Conservation (phyloP, 2,113 vertebrate species). For the Crotophaga sulcirostris region DNA sequence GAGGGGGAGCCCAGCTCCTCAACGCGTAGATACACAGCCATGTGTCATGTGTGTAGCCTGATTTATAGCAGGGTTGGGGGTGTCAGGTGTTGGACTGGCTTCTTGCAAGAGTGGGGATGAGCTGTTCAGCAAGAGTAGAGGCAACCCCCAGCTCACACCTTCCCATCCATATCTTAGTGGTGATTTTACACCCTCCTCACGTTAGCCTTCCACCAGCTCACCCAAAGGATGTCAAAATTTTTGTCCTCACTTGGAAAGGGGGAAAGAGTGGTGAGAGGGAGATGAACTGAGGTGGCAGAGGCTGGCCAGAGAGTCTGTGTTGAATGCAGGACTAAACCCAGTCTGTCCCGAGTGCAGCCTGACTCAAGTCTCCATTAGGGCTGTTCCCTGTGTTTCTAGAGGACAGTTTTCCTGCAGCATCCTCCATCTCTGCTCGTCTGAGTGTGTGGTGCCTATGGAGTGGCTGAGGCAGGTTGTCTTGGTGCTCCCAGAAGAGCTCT, state of each 20-base stretch:
- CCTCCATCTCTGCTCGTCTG: neutral
- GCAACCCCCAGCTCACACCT: neutral
- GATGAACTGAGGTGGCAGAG: neutral
- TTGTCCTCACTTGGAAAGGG: neutral
- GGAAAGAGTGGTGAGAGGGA: neutral
- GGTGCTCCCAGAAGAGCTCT: neutral
- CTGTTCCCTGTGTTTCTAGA: accelerated
- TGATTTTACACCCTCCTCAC: neutral
- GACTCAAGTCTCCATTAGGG: neutral
- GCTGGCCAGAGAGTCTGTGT: neutral
- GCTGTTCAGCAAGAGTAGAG: neutral
- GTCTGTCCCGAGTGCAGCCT: neutral
- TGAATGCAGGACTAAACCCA: neutral
- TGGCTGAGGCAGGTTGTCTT: neutral
- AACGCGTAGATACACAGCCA: neutral
- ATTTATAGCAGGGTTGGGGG: neutral
- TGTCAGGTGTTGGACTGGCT: neutral
- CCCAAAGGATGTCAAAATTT: neutral
- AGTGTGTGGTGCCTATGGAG: neutral
- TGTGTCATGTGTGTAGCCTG: neutral
- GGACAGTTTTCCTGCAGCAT: neutral
- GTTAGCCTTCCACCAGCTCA: neutral
- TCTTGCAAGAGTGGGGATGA: neutral
- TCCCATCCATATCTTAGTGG: neutral
- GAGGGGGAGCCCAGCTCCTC: neutral